Conservation (phyloP, 1,140 invertebrate genomes). For the Zaprionus capensis region DNA sequence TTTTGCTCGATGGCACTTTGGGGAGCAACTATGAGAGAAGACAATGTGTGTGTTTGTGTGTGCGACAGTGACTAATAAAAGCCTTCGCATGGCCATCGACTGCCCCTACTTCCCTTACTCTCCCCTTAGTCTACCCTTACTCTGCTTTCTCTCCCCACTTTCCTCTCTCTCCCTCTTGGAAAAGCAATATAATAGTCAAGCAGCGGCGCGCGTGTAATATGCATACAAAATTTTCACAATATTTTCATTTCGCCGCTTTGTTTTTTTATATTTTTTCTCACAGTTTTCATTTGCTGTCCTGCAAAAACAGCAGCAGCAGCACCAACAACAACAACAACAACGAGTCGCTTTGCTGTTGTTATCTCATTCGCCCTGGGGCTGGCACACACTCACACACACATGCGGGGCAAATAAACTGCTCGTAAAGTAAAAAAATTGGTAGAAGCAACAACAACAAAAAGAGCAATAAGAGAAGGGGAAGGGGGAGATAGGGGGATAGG, state of each 20-base stretch:
- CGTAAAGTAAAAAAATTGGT: slow-evolving; percentile 68
- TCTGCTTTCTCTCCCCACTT: not conserved
- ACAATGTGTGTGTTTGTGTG: slow-evolving; percentile 8
- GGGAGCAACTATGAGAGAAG: slow-evolving; percentile 65
- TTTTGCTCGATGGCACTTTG: slow-evolving; percentile 76
- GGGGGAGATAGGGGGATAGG: not conserved
- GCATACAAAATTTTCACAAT: slow-evolving; percentile 52
- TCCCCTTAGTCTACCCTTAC: too few relatives aligned
- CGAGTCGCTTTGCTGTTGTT: slow-evolving; percentile 26
- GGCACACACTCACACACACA: slow-evolving; percentile 35
- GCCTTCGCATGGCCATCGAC: slow-evolving; percentile 39
- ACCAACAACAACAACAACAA: slow-evolving; percentile 37
- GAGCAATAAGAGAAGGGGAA: not conserved
- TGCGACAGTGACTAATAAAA: slow-evolving; percentile 78
- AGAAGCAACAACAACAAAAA: slow-evolving; percentile 57
- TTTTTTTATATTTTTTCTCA: slow-evolving; percentile 54
- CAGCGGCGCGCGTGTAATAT: slow-evolving; percentile 64
- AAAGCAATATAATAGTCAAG: slow-evolving; percentile 82
- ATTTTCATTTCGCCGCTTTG: slow-evolving; percentile 62
- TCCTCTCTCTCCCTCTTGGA: slow-evolving; percentile 15
- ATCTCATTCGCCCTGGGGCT: slow-evolving; percentile 46
- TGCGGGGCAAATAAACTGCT: slow-evolving; percentile 74
- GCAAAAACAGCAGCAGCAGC: slow-evolving; percentile 57
- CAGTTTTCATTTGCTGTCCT: slow-evolving; percentile 79
- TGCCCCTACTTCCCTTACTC: slow-evolving; percentile 1